Evolutionary conservation across 1,140 invertebrate genomes (phyloP).

Genomic region (Zaprionus inermis): DNA sequence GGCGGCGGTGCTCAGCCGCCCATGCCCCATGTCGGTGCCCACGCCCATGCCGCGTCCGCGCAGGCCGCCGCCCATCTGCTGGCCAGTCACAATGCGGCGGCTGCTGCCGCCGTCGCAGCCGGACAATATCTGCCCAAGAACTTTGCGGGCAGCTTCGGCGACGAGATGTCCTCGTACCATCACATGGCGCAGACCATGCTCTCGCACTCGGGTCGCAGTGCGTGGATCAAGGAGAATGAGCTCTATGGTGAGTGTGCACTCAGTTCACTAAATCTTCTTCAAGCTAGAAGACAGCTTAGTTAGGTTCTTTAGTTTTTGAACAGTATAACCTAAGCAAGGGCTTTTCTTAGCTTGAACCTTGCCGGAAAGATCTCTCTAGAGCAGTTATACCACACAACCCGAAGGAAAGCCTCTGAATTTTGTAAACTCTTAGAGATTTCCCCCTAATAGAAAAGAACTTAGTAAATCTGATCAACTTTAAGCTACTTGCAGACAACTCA

Average conservation of each 20-base stretch:
- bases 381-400: no score
- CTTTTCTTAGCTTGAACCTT: no score
- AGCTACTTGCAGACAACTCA: no score
- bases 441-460: no score
- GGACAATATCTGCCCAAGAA: constrained; percentile 81
- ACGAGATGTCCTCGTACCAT: constrained; percentile 81
- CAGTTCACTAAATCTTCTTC: no score
- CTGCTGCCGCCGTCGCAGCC: constrained; percentile 73
- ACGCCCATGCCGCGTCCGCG: constrained; percentile 60
- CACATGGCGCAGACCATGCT: constrained; percentile 82
- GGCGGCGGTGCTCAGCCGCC: constrained; percentile 34
- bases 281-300: no score
- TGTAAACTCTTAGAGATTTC: no score
- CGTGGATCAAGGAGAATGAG: constrained; percentile 83
- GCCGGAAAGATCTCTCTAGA: no score
- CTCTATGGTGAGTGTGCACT: constrained; percentile 73
- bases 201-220: constrained; percentile 69
- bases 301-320: no score
- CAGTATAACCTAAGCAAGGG: no score
- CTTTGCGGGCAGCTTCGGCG: constrained; percentile 70
- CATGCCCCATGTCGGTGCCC: constrained; percentile 43
- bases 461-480: no score
- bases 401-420: no score
- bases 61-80: constrained; percentile 77
- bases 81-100: constrained; percentile 77